phyloP scores from a whole-genome alignment of 2,888 invertebrate genomes.

The Sphinx pinastri region DNA sequence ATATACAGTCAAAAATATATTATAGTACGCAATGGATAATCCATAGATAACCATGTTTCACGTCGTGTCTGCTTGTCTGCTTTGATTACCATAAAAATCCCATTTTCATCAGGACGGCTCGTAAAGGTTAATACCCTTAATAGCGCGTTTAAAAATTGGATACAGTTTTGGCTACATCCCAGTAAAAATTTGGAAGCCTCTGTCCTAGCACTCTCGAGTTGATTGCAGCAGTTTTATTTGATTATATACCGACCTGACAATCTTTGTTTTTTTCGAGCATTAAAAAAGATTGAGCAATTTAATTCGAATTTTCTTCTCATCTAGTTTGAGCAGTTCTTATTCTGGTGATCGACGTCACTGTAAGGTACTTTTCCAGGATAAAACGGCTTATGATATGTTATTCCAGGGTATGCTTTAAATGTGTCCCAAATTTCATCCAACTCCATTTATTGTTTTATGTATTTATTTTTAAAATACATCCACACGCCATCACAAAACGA shows the following conservation, averaged over 20 bases:
- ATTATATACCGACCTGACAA: not conserved
- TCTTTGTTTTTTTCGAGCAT: not conserved
- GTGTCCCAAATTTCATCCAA: too few relatives aligned
- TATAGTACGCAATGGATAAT: not conserved
- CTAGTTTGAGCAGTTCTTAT: too few relatives aligned
- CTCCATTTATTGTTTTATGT: too few relatives aligned
- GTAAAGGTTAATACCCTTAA: slow-evolving; percentile 23
- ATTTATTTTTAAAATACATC: too few relatives aligned
- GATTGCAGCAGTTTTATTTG: slow-evolving; percentile 9
- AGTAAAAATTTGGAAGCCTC: slow-evolving; percentile 24
- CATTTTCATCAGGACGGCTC: slow-evolving; percentile 5
- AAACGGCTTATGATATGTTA: too few relatives aligned
- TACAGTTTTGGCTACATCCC: slow-evolving; percentile 18
- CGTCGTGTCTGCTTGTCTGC: slow-evolving; percentile 16
- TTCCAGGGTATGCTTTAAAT: too few relatives aligned
- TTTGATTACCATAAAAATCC: slow-evolving; percentile 12
- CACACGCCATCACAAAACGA: too few relatives aligned
- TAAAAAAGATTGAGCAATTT: not conserved
- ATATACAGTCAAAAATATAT: too few relatives aligned
- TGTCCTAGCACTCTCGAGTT: slow-evolving; percentile 7
- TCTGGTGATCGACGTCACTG: too few relatives aligned
- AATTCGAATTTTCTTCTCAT: too few relatives aligned
- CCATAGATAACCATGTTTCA: not conserved
- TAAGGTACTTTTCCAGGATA: too few relatives aligned
- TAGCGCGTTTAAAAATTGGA: slow-evolving; percentile 24